phyloP scores from a whole-genome alignment of 1,140 invertebrate species.

The Campoletis sonorensis region DNA sequence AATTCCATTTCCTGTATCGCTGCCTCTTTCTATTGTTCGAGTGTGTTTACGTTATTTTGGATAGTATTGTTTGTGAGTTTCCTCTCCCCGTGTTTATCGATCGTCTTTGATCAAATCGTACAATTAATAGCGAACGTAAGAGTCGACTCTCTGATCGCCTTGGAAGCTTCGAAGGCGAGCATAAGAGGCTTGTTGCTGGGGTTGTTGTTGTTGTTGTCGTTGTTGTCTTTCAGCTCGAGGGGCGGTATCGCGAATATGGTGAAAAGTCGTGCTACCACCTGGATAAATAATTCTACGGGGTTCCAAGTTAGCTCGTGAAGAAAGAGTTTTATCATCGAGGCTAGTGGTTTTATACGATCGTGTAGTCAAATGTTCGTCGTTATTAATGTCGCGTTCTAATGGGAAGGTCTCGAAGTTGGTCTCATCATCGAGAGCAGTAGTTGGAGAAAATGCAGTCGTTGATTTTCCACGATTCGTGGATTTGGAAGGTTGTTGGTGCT shows the following conservation, averaged over 20 bases:
- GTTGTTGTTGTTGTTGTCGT: constrained; percentile 14
- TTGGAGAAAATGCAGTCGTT: not conserved
- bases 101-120: not conserved
- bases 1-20: not conserved
- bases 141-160: constrained; percentile 61
- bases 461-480: not conserved
- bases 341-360: not conserved
- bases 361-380: not conserved
- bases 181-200: constrained; percentile 59
- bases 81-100: not conserved
- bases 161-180: constrained; percentile 62
- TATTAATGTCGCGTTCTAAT: not conserved
- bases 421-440: constrained; percentile 6
- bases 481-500: constrained; percentile 47
- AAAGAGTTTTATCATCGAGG: not conserved
- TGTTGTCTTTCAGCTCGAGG: constrained; percentile 1
- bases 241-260: not conserved
- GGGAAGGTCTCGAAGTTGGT: not conserved
- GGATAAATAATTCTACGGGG: not conserved
- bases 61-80: too few species aligned
- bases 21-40: not conserved
- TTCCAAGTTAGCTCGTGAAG: not conserved
- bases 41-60: too few species aligned
- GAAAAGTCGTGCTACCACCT: not conserved
- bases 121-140: constrained; percentile 59